Evolutionary conservation across 2,797 vertebrate species (phyloP), one percentile per base, ranked within the genome.

Genomic region (Poeciliopsis gracilis): DNA sequence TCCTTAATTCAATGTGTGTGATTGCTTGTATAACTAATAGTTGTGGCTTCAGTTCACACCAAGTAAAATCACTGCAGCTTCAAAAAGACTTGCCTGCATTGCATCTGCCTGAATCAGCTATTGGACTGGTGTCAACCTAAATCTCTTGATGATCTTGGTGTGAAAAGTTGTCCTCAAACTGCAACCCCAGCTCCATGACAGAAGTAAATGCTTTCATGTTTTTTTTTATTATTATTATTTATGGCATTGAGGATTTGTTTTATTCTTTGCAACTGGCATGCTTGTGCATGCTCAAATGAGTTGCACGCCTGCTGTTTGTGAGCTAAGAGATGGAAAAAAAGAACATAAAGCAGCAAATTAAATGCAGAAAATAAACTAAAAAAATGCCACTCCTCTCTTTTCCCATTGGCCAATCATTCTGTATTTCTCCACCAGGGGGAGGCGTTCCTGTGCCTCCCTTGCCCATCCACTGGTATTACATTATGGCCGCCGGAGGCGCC

Each of bases 391-490:
- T 86, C 90, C 85, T 90, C 90, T 88, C 89, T 91, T 85, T 91
- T 91, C 90, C 87, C 88, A 57, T 86, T 91, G 92, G 94, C 93
- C 94, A 94, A 94, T 92, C 84, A 88, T 73, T 95, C 84, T 99
- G 96, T 98, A 96, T 99, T 96, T 99, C 96, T 98, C 96, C 97
- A 97, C 96, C 97, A 99, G 98, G 97, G 97, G 97, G 96, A 96
- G 97, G 96, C 95, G 96, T 97, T 94, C 97, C 96, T 95, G 96
- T 98, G 96, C 97, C 97, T 95, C 97, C 97, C 94, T 97, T 99
- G 93, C 97, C 97, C 96, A 97, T 97, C 98, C 98, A 97, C 97
- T 99, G 98, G 98, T 99, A 99, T 98, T 99, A 99, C 98, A 97
- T 98, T 94, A 97, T 99, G 97, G 98, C 98, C 86, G 97, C 96